Evolutionary conservation across 2,888 invertebrate species (phyloP).

Genomic region (Scaptomyza caliginosa): DNA sequence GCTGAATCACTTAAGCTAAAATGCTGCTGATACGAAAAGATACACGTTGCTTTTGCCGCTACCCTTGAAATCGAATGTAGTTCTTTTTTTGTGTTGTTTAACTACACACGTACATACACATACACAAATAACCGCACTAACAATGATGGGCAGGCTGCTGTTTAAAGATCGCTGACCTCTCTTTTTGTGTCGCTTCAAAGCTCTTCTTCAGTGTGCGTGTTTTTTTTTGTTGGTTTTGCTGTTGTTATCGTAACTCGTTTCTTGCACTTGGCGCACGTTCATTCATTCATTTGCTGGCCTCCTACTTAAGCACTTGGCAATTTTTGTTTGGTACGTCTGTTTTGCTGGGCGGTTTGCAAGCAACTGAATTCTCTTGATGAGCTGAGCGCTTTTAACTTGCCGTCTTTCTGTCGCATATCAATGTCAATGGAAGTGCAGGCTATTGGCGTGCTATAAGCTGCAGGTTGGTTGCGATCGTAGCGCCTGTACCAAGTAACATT

Average conservation of each 20-base stretch:
- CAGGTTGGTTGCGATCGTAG: neutral
- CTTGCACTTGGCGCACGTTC: constrained; percentile 64
- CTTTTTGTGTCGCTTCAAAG: constrained; percentile 20
- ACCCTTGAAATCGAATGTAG: constrained; percentile 63
- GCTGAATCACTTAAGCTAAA: constrained; percentile 46
- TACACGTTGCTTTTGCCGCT: constrained; percentile 40
- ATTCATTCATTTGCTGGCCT: constrained; percentile 56
- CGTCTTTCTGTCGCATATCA: constrained; percentile 45
- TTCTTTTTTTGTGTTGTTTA: constrained; percentile 39
- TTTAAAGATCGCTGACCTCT: constrained; percentile 75
- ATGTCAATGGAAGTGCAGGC: constrained; percentile 7
- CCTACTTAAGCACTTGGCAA: constrained; percentile 30
- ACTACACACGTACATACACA: constrained; percentile 23
- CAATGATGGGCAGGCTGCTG: constrained; percentile 34
- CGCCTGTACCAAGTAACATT: constrained; percentile 8
- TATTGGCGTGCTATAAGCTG: constrained; percentile 8
- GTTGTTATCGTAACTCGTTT: constrained; percentile 70
- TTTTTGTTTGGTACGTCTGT: constrained; percentile 55
- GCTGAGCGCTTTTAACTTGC: constrained; percentile 51
- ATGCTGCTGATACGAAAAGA: constrained; percentile 6
- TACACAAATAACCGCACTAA: constrained; percentile 17
- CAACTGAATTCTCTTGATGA: constrained; percentile 57
- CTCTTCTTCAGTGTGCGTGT: constrained; percentile 51
- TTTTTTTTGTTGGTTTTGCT: constrained; percentile 40
- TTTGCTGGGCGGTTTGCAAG: constrained; percentile 58